Base-by-base conservation (phyloP, 2,888 invertebrate species). In the Dolichopus griseipennis region DNA sequence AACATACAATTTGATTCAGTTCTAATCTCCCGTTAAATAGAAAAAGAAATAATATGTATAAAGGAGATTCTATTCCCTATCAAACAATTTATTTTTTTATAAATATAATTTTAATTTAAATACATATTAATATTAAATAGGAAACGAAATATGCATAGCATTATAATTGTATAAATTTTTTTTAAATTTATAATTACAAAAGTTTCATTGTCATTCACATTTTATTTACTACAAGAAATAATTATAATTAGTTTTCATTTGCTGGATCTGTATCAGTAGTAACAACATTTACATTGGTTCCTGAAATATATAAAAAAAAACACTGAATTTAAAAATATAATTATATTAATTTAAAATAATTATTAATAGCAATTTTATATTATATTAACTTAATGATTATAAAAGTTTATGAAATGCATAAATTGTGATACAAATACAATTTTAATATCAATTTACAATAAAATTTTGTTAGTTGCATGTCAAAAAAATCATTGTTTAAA, bases 291-390 rank as follows among this genome's bases (percentile, higher is more conserved):
- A n/a, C n/a, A n/a, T n/a, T n/a, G n/a, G n/a, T n/a, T 70, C 80
- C 80, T 79, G 61, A 15, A 74, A 72, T n/a, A 21, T 43, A 65
- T 64, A 43, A 61, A 66, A 21, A 20, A 67, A 66, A 65, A 66
- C 43, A 21, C 5, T 43, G 21, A 12, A 52, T n/a, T 61, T 52
- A 67, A 64, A 66, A 37, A 21, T 66, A 52, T n/a, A n/a, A n/a
- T 18, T 12, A n/a, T 18, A 3, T 12, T 12, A 15, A 52, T 12
- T 18, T 18, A 52, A 52, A 52, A 52, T 18, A 52, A 52, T 27
- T 27, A 27, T 27, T 27, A 27, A 27, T 27, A 27, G 27, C 27
- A 27, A 27, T 4, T 27, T 27, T 5, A 27, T 27, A 27, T 4
- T 27, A 27, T 27, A 27, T 27, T 27, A 27, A 27, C 5, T 27